Conservation (phyloP, 1,140 invertebrate species). For the Leptopilina boulardi region DNA sequence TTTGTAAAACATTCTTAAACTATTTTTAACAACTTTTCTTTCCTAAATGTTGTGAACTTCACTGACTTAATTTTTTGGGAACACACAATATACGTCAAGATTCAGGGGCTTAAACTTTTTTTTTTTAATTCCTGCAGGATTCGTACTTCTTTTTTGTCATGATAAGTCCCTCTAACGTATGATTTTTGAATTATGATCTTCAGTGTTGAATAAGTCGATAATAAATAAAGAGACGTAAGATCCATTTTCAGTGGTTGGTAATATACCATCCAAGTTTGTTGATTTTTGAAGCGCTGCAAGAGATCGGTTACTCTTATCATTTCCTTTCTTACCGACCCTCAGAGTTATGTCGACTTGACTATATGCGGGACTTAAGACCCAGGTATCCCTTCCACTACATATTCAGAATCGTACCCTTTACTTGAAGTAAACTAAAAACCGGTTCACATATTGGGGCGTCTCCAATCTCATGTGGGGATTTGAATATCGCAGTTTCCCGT, state of each 20-base stretch:
- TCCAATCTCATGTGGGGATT: conserved; percentile 44
- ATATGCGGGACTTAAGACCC: conserved; percentile 24
- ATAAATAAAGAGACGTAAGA: background rate
- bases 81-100: too few relatives aligned
- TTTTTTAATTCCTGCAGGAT: background rate
- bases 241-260: conserved; percentile 38
- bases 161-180: background rate
- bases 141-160: background rate
- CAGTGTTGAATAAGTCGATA: background rate
- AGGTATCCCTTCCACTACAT: conserved; percentile 42
- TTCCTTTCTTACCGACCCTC: conserved; percentile 61
- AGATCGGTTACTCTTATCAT: background rate
- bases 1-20: too few relatives aligned
- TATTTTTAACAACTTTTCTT: too few relatives aligned
- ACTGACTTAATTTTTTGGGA: too few relatives aligned
- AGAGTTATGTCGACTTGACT: conserved; percentile 30
- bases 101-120: background rate
- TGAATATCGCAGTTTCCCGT: conserved; percentile 46
- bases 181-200: background rate
- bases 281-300: conserved; percentile 33
- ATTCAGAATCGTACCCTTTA: conserved; percentile 34
- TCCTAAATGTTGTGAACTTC: too few relatives aligned
- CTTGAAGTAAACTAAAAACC: conserved; percentile 49
- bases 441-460: conserved; percentile 52
- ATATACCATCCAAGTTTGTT: conserved; percentile 38